phyloP scores from a whole-genome alignment of 2,797 vertebrate species.

The Crypturellus tataupa region DNA sequence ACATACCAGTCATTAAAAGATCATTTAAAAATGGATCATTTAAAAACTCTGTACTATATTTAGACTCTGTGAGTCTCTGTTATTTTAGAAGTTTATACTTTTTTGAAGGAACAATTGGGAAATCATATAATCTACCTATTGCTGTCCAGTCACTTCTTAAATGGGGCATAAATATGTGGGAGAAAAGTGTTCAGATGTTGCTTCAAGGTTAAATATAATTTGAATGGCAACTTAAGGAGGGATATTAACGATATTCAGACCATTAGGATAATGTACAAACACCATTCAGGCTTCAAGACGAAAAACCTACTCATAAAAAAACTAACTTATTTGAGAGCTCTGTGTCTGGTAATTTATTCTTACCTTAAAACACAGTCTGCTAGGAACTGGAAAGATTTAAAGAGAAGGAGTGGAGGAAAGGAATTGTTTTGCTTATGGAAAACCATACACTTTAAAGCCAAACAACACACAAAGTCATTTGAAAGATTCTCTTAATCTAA shows the following conservation, averaged over 20 bases:
- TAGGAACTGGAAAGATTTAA: background rate
- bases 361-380: background rate
- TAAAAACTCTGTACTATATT: background rate
- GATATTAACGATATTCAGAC: background rate
- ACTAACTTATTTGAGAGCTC: background rate
- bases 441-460: background rate
- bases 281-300: background rate
- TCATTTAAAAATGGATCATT: background rate
- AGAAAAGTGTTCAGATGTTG: background rate
- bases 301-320: background rate
- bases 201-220: background rate
- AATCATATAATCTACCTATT: background rate
- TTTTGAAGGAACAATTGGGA: background rate
- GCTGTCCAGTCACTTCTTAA: background rate
- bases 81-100: background rate
- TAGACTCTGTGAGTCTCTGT: background rate
- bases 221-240: constrained; percentile 6
- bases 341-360: background rate
- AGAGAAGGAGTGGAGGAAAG: background rate
- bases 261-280: constrained; percentile 28
- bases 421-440: background rate
- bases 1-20: background rate
- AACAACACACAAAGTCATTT: constrained; percentile 61
- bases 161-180: background rate
- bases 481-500: constrained; percentile 75